phyloP scores from a whole-genome alignment of 2,797 vertebrate genomes.

The Eurystomus glaucurus region DNA sequence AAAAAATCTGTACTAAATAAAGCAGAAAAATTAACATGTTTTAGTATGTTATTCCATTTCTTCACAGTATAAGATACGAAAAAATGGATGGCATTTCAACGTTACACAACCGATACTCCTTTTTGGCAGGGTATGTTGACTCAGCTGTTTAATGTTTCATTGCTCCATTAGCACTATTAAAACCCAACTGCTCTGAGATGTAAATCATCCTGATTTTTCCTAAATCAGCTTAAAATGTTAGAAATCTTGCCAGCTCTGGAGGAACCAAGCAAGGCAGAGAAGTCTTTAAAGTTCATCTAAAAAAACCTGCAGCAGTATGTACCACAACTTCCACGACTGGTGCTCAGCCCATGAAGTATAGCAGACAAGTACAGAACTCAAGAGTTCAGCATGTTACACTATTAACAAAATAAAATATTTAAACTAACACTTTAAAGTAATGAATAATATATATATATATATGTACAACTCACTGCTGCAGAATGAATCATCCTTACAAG shows the following conservation, averaged over 20 bases:
- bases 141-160: not conserved
- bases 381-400: conserved; percentile 53
- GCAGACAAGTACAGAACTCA: conserved; percentile 33
- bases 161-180: not conserved
- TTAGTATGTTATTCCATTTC: not conserved
- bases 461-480: conserved; percentile 42
- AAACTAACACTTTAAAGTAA: conserved; percentile 71
- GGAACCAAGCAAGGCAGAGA: not conserved
- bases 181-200: not conserved
- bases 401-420: conserved; percentile 78
- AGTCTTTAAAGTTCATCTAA: conserved; percentile 48
- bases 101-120: not conserved
- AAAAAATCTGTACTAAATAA: not conserved
- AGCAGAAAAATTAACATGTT: not conserved
- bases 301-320: conserved; percentile 14
- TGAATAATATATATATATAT: conserved; percentile 82
- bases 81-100: not conserved
- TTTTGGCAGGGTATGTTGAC: not conserved
- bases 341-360: conserved; percentile 33
- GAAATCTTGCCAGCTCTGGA: conserved; percentile 14
- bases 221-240: not conserved
- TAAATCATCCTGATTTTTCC: not conserved
- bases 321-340: not conserved
- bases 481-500: conserved; percentile 67
- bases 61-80: not conserved